These are phyloP conservation scores for Noctua janthina DNA, from an alignment of 2,888 invertebrate species.

Conservation along the genomic window DNA sequence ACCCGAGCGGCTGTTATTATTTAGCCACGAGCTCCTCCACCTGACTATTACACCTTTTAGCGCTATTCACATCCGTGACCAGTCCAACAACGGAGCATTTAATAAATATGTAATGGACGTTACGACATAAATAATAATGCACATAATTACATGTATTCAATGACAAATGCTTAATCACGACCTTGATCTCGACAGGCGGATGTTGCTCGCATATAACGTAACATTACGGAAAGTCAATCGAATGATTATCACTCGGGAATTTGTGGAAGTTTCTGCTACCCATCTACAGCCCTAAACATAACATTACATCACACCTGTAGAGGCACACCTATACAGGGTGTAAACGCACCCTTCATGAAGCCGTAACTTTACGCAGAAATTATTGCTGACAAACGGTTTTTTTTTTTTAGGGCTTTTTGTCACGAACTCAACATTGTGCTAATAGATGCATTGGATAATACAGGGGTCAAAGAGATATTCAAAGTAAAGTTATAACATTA, in stretches of 20 bases:
- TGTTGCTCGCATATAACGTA: constrained; percentile 25
- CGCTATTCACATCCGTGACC: background rate
- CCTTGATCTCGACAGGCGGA: constrained; percentile 57
- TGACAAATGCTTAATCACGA: constrained; percentile 49
- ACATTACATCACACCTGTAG: background rate
- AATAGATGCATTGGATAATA: background rate
- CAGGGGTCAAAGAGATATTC: background rate
- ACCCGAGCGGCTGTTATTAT: background rate
- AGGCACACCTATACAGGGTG: background rate
- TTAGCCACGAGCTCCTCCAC: background rate
- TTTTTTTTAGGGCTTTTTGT: background rate
- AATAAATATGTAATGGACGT: constrained; percentile 49
- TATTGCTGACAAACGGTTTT: background rate
- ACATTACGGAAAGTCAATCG: constrained; percentile 28
- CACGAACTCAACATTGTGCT: background rate
- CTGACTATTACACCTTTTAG: background rate
- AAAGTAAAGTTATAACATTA: background rate
- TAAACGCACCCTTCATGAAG: background rate
- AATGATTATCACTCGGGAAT: constrained; percentile 23
- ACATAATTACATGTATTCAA: constrained; percentile 54
- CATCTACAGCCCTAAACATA: background rate
- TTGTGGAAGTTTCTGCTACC: constrained; percentile 6
- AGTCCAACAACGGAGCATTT: constrained; percentile 5
- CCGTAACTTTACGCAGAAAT: background rate
- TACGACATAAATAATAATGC: constrained; percentile 51